Conservation (phyloP, 2,113 vertebrate species). For the Pseudonaja textilis region DNA sequence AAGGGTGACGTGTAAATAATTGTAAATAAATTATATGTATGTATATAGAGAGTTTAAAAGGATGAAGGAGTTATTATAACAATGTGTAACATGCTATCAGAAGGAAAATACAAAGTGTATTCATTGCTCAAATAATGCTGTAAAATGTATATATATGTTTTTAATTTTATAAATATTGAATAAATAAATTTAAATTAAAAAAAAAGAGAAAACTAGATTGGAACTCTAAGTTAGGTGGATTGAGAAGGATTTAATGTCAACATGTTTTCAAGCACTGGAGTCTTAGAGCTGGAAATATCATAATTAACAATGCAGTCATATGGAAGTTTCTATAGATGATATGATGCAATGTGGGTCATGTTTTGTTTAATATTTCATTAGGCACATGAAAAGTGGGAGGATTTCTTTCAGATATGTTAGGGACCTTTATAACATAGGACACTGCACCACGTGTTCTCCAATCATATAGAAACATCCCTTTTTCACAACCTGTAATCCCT, state of each 20-base stretch:
- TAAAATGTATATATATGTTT: too few species aligned
- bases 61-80: too few species aligned
- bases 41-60: too few species aligned
- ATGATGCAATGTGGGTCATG: not conserved
- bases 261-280: not conserved
- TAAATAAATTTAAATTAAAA: too few species aligned
- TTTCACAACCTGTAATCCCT: too few species aligned
- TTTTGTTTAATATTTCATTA: not conserved
- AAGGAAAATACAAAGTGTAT: too few species aligned
- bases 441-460: not conserved
- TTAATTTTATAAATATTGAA: too few species aligned
- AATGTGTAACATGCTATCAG: too few species aligned
- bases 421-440: not conserved
- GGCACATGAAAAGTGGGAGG: not conserved
- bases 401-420: not conserved
- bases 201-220: not conserved
- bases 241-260: not conserved
- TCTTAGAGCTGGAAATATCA: not conserved
- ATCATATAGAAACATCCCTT: too few species aligned
- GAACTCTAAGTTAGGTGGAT: not conserved
- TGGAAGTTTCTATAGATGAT: not conserved
- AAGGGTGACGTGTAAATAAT: too few species aligned
- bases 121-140: too few species aligned
- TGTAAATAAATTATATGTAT: too few species aligned
- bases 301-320: not conserved